These are phyloP conservation scores for Schizopygopsis malacanthus DNA, from an alignment of 2,797 vertebrate species.

Conservation along the genomic window DNA sequence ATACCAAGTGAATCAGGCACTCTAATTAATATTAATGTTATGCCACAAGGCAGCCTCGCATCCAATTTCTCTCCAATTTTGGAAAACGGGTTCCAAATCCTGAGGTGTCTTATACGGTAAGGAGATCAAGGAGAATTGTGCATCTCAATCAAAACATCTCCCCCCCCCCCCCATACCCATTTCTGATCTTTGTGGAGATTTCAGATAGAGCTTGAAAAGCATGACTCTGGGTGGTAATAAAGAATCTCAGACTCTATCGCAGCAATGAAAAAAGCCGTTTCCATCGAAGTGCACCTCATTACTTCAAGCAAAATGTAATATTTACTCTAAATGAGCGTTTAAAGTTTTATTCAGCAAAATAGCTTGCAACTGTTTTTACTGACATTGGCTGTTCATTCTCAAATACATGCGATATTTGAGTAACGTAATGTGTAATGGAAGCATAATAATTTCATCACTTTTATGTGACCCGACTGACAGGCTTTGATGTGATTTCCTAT, in stretches of 20 bases:
- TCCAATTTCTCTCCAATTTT: conserved; percentile 71
- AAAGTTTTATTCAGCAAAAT: neutral
- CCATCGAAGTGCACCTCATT: conserved; percentile 8
- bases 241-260: conserved; percentile 19
- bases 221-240: conserved; percentile 20
- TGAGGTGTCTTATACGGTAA: conserved; percentile 65
- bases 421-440: neutral
- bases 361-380: conserved; percentile 2
- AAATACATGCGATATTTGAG: neutral
- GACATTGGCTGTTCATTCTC: neutral
- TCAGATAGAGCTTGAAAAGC: conserved; percentile 37
- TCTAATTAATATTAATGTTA: conserved; percentile 77
- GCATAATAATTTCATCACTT: conserved; percentile 37
- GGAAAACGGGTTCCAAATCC: conserved; percentile 64
- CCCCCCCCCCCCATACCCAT: neutral
- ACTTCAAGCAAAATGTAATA: conserved; percentile 10
- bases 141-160: conserved; percentile 63
- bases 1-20: conserved; percentile 70
- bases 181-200: conserved; percentile 32
- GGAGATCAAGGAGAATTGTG: conserved; percentile 62
- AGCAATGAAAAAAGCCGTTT: conserved; percentile 28
- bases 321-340: neutral
- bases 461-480: neutral
- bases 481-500: conserved; percentile 48
- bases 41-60: conserved; percentile 71